These are phyloP conservation scores for Dromaius novaehollandiae DNA, from an alignment of 2,113 vertebrate species.

Conservation along the genomic window DNA sequence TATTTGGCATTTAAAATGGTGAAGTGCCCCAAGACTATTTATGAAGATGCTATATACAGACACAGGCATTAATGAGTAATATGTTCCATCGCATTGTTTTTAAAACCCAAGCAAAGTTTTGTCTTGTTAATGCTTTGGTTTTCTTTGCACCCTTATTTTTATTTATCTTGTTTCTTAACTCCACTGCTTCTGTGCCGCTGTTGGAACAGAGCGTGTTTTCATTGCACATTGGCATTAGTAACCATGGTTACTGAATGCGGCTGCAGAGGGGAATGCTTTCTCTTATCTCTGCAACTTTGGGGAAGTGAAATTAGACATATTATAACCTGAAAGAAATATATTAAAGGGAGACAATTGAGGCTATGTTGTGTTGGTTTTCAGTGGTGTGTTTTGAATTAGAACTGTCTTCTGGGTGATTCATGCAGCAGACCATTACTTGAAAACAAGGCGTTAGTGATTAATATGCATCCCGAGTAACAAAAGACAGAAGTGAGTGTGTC, in stretches of 20 bases:
- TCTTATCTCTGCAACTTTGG: not conserved
- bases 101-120: not conserved
- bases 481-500: not conserved
- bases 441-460: not conserved
- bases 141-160: not conserved
- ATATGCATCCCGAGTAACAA: not conserved
- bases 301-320: slow-evolving; percentile 27
- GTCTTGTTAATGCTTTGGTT: not conserved
- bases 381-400: not conserved
- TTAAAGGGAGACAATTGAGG: not conserved
- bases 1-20: not conserved
- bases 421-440: not conserved
- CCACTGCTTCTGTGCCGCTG: not conserved
- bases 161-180: not conserved
- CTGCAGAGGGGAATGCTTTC: not conserved
- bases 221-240: not conserved
- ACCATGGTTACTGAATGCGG: slow-evolving; percentile 31
- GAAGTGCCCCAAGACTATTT: not conserved
- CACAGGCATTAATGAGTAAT: not conserved
- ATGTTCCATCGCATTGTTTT: not conserved
- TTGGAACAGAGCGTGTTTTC: not conserved
- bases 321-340: not conserved
- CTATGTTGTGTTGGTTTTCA: not conserved
- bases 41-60: not conserved
- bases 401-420: not conserved